Evolutionary conservation across 2,797 vertebrate species (phyloP), one percentile per base, ranked within the genome.

Genomic region (Lepus oiostolus): DNA sequence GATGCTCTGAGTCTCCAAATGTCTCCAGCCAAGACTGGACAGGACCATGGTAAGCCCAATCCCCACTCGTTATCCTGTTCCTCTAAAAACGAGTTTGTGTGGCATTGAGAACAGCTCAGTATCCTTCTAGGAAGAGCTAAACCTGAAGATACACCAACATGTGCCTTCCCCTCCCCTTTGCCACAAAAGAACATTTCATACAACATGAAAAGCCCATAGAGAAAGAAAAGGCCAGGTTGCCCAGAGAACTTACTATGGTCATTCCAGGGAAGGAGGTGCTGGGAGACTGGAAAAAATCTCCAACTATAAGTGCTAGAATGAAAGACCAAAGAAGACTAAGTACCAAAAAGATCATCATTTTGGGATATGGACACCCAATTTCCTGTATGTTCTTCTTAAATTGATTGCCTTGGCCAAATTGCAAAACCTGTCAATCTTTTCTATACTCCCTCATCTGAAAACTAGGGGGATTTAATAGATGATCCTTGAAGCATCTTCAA

Each of bases 281-380:
- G 6, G 6, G 7, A 9, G 4, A 63, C 26, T 67, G 26, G 88
- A 93, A 92, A 8, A 74, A n/a, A 42, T 76, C 80, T 54, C 63
- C 35, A 79, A 88, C 67, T 30, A 82, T 77, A 92, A 94, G 86
- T 19, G 26, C 13, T 58, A 62, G 30, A 72, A 81, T 84, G 72
- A 62, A 88, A 90, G 2, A 50, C 32, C 8, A 67, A 85, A 92
- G 72, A 85, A 52, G 12, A 26, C 30, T 75, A 16, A 58, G 54
- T 21, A 70, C 21, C 19, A 32, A 76, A 91, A 93, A 68, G n/a
- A 70, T 68, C 24, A 72, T 3, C 47, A 35, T 7, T 35, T 16
- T 77, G 62, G 17, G 30, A 54, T 47, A 60, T 32, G 8, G 21
- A 72, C 76, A 62, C 21, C n/a, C 22, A 5, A 67, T 85, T 90